phyloP scores from a whole-genome alignment of 2,888 invertebrate genomes.

The Himalopsyche japonica region DNA sequence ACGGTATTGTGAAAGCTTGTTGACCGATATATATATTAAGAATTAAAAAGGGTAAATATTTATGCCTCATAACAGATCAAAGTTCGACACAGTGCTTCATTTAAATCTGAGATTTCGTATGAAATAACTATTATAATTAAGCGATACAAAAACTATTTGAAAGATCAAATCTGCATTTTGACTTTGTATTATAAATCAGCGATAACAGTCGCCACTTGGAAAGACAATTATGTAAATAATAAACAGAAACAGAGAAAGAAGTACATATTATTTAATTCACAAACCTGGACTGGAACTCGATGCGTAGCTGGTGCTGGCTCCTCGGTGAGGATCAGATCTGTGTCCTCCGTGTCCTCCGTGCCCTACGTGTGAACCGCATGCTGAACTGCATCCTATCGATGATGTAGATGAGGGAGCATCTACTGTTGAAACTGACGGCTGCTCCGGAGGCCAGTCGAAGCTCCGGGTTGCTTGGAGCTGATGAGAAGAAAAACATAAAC shows the following conservation, averaged over 20 bases:
- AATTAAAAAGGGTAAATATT: not conserved
- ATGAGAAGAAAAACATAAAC: not conserved
- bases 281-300: conserved; percentile 31
- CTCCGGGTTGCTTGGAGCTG: not conserved
- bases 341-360: not conserved
- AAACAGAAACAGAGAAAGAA: not conserved
- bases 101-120: not conserved
- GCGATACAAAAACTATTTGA: too few relatives aligned
- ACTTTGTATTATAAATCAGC: too few relatives aligned
- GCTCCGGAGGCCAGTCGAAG: not conserved
- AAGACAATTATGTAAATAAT: too few relatives aligned
- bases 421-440: not conserved
- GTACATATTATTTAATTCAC: not conserved
- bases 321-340: conserved; percentile 4
- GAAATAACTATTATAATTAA: too few relatives aligned
- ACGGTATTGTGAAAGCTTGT: not conserved
- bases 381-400: not conserved
- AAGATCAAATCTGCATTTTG: too few relatives aligned
- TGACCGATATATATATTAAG: not conserved
- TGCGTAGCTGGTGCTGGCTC: conserved; percentile 6
- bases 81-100: not conserved
- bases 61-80: not conserved
- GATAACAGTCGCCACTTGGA: too few relatives aligned
- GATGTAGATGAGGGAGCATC: conserved; percentile 5
- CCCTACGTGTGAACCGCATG: conserved; percentile 18